Conservation (phyloP, 2,797 vertebrate genomes). For the Sebastes miniatus region DNA sequence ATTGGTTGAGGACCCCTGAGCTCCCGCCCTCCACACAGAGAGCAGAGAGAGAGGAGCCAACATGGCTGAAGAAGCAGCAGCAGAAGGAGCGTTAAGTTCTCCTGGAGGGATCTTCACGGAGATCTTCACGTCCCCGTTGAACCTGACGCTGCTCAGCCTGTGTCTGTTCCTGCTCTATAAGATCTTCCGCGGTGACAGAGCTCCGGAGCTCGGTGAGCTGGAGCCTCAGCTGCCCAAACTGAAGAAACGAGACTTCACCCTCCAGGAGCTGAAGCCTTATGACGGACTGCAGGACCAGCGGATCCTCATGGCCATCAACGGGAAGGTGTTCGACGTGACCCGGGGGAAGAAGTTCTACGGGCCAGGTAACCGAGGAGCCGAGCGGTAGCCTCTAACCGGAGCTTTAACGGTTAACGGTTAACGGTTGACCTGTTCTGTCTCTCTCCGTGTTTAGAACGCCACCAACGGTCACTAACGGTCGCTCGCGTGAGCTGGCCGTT, state of each 20-base stretch:
- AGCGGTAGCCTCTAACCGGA: too few species aligned
- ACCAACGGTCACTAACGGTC: not conserved
- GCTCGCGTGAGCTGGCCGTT: not conserved
- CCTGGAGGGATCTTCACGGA: constrained; percentile 86
- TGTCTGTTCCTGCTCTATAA: constrained; percentile 93
- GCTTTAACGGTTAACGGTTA: too few species aligned
- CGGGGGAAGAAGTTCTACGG: constrained; percentile 94
- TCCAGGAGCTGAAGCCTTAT: constrained; percentile 85
- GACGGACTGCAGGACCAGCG: constrained; percentile 86
- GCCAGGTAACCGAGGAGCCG: constrained; percentile 79
- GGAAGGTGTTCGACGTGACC: constrained; percentile 96
- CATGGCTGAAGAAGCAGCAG: constrained; percentile 81
- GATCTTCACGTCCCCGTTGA: constrained; percentile 91
- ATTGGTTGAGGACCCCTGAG: constrained; percentile 39
- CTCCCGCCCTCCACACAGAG: not conserved
- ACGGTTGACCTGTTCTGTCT: too few species aligned
- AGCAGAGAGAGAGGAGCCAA: constrained; percentile 47
- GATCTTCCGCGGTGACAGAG: constrained; percentile 90
- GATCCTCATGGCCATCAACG: constrained; percentile 94
- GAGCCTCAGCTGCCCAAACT: constrained; percentile 85
- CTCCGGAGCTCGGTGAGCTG: constrained; percentile 69
- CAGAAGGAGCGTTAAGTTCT: constrained; percentile 66
- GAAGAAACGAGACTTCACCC: constrained; percentile 90
- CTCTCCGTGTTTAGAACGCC: not conserved
- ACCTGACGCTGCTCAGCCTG: constrained; percentile 90